A percentile compares a stretch with the other conserved stretches of the same genome.
phyloP scores from a whole-genome alignment of 1,140 invertebrate species.

The Brachionus koreanus region DNA sequence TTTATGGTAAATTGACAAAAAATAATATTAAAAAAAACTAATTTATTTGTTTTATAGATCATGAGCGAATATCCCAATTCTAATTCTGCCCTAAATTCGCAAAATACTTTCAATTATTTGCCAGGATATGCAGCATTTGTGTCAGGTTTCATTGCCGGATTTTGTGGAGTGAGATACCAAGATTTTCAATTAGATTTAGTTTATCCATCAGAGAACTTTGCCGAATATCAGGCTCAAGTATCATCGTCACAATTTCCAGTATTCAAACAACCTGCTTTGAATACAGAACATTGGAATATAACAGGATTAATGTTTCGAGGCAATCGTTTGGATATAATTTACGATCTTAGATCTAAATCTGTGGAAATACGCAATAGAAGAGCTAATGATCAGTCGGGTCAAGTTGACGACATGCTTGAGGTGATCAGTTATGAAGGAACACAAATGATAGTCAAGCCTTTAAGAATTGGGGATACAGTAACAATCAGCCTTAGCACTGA shows the following conservation, averaged over 20 bases:
- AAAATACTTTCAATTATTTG: constrained; percentile 38
- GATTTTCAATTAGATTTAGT: constrained; percentile 43
- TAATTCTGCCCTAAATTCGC: background rate
- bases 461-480: constrained; percentile 1
- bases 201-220: constrained; percentile 40
- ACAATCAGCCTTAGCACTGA: constrained; percentile 18
- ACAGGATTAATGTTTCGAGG: constrained; percentile 37
- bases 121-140: constrained; percentile 33
- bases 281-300: constrained; percentile 28
- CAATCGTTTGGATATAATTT: constrained; percentile 33
- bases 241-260: constrained; percentile 29
- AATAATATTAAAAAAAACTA: background rate
- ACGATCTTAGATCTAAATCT: constrained; percentile 17
- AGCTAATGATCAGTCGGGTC: background rate
- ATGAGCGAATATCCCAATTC: constrained; percentile 40
- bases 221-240: constrained; percentile 9
- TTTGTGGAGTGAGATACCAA: constrained; percentile 9
- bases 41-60: background rate
- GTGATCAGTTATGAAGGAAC: constrained; percentile 28
- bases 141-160: background rate
- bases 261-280: constrained; percentile 25
- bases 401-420: constrained; percentile 30
- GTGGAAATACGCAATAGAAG: constrained; percentile 31
- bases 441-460: background rate
- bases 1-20: constrained; percentile 26